Evolutionary conservation across 2,113 vertebrate genomes (phyloP).

Genomic region (Tragelaphus strepsiceros): DNA sequence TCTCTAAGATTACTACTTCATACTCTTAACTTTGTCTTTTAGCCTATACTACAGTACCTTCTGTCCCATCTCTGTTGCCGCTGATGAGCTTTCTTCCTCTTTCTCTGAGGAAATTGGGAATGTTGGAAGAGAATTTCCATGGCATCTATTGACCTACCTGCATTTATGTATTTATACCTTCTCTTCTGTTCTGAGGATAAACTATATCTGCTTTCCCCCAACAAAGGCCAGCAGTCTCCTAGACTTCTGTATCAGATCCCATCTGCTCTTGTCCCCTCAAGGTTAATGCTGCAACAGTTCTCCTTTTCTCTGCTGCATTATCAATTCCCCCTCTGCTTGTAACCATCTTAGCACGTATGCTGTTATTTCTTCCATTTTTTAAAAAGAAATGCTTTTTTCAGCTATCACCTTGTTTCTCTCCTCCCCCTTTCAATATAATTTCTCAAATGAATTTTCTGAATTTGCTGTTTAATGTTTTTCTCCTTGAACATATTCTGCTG

Average conservation of each 20-base stretch:
- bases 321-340: background rate
- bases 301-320: background rate
- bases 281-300: background rate
- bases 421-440: background rate
- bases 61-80: background rate
- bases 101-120: background rate
- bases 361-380: background rate
- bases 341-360: background rate
- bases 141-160: background rate
- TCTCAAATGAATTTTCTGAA: background rate
- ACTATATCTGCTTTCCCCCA: background rate
- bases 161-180: background rate
- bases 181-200: background rate
- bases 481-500: background rate
- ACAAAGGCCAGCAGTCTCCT: background rate
- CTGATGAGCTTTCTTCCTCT: background rate
- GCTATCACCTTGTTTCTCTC: background rate
- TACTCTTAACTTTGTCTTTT: background rate
- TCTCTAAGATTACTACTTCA: background rate
- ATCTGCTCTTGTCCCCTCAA: background rate
- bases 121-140: background rate
- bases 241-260: background rate
- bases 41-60: background rate
- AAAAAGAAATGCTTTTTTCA: background rate
- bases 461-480: background rate